Evolutionary conservation across 2,888 invertebrate species (phyloP), one percentile per base, ranked within the genome.

Genomic region (Hedya salicella): DNA sequence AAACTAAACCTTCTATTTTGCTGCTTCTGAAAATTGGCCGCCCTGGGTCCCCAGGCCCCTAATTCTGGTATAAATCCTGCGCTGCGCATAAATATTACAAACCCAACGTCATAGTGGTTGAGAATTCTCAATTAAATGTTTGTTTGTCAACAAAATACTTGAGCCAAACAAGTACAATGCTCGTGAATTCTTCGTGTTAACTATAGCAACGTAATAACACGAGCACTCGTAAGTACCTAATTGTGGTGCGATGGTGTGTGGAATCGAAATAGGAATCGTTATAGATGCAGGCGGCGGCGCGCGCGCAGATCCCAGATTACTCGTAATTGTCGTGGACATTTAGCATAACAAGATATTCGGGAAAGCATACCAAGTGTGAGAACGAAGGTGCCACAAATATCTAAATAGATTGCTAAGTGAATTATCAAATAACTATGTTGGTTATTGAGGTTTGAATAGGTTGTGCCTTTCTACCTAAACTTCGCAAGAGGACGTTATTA

Each of bases 281-380:
- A 44, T 25, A 0, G 30, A 56, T 56, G 53, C 53, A 19, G 17
- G 52, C 52, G 52, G 11, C 13, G n/a, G 53, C 53, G 53, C 53
- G 9, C n/a, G n/a, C 36, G 56, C 25, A n/a, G 49, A 46, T 57
- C 44, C 30, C 25, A 32, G 57, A 57, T 57, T 57, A 57, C 30
- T 57, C 8, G 57, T 57, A 57, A 57, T 57, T 32, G 57, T 57
- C 57, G 57, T 57, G 57, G 30, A 17, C n/a, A 17, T 46, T 44
- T 46, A 32, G 46, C 57, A 57, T 57, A 1, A 54, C 44, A 17
- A 16, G 56, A 11, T 32, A 57, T 57, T 57, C 57, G 32, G 44
- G 32, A 54, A 53, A 39, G 40, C 57, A 57, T 57, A 46, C 32
- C 9, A 32, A 57, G 57, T 57, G 44, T 56, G 57, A 17, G 57